Base-by-base conservation (phyloP, 2,113 vertebrate genomes). In the Scatophagus argus region DNA sequence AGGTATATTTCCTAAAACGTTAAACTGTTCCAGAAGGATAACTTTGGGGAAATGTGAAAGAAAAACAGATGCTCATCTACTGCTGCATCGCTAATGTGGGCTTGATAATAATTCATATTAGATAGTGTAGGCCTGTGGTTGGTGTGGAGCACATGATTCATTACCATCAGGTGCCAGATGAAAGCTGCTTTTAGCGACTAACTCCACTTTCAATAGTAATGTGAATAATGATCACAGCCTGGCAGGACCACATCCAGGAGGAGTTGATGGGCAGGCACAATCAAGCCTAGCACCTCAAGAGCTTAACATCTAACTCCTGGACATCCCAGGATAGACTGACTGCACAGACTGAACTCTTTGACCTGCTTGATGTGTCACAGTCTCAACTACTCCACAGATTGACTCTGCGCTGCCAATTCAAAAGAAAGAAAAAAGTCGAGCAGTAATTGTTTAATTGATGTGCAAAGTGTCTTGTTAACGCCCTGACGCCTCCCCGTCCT, bases 381-480 rank as follows among this genome's bases (percentile, higher is more conserved):
- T 56, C 9, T 29, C 10, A 14, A 13, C 25, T 19, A 17, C 38
- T 54, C 31, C 10, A 12, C 31, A 16, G 32, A 29, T n/a, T 38
- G 25, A 47, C 47, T 31, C 17, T 62, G 54, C 32, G 58, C 1
- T 23, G 61, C 17, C 68, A 11, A n/a, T 23, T 52, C 13, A 69
- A 51, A 73, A 31, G 31, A 25, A 9, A 25, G 10, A 19, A 29
- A 68, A 69, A 67, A 36, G 32, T 1, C 14, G 12, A 52, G 11
- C 14, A 5, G 51, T 83, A 77, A 88, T 81, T 74, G 70, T 62
- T 85, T 88, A 71, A 83, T 77, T 84, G 67, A 62, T 1, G 21
- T 43, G 46, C 17, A 67, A 88, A 85, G 34, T 3, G 46, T n/a
- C 11, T 21, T 29, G 56, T 56, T 71, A 80, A 69, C 3, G 27